A percentile compares a stretch with the other conserved stretches of the same genome.
These are phyloP conservation scores for Podarcis raffonei DNA, from an alignment of 2,113 vertebrate species.

Conservation along the genomic window DNA sequence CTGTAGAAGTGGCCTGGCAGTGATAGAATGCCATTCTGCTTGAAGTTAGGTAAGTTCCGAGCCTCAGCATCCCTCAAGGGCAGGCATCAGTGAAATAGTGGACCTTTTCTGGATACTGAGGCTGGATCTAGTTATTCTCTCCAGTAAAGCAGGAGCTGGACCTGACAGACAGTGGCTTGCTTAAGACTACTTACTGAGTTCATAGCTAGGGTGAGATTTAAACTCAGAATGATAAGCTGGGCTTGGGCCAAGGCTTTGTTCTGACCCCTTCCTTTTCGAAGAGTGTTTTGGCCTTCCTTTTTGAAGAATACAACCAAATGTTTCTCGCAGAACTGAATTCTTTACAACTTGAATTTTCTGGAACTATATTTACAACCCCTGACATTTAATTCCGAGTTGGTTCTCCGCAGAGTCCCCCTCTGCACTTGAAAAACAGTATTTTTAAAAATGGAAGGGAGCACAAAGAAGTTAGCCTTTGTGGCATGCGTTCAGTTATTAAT, in stretches of 20 bases:
- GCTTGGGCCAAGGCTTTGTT: background rate
- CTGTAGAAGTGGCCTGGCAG: no score
- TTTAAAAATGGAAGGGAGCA: background rate
- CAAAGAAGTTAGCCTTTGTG: background rate
- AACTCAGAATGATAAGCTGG: background rate
- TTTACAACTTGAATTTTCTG: background rate
- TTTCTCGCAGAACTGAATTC: background rate
- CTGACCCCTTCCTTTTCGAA: background rate
- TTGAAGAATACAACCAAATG: background rate
- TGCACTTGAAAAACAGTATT: background rate
- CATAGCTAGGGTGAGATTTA: background rate
- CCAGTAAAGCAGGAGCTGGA: background rate
- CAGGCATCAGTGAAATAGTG: no score
- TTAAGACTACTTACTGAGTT: no score
- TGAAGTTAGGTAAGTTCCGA: no score
- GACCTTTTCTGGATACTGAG: no score
- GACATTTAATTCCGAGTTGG: background rate
- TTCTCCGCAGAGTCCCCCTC: background rate
- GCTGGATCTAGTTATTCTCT: no score
- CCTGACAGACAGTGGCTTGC: background rate
- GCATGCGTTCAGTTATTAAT: conserved; percentile 23
- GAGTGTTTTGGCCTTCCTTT: background rate
- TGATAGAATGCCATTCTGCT: no score
- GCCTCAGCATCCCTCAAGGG: no score
- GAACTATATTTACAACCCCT: background rate